Evolutionary conservation across 2,797 vertebrate genomes (phyloP), one percentile per base, ranked within the genome.

Genomic region (Acipenser transmontanus): DNA sequence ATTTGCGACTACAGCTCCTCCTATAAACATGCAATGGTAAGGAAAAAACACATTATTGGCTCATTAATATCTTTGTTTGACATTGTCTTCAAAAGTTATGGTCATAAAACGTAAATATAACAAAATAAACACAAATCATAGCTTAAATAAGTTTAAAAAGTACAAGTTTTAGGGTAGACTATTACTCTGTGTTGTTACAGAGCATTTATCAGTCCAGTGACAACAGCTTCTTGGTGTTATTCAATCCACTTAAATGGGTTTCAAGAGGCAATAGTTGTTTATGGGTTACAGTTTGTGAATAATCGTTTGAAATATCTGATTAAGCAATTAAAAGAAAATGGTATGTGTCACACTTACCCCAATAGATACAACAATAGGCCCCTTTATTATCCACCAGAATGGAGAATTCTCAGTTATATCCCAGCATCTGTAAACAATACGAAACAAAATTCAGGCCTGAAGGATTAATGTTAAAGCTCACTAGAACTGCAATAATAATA

Each of bases 381-480:
- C 96, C 78, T 97, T 96, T 82, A 98, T 95, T 70, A 98, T 88
- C 95, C 95, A 98, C 96, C 96, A 97, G 62, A 92, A 96, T 64
- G 90, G 91, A 11, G 95, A 96, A 52, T 76, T 84, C 72, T 95
- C 87, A 17, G 91, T 93, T 68, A 92, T 80, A 79, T 98, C 96
- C 95, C 95, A 98, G 70, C 96, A 98, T 76, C 96, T 98, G 70
- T 6, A 13, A 20, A 50, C 10, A 73, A 7, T 63, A 63, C 50
- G 51, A 3, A 54, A 47, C 8, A 2, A n/a, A 10, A 9, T 12
- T 34, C 34, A 34, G 34, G 34, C 4, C 34, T 34, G 34, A 34
- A 34, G 34, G 34, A 34, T 34, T 34, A 34, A 34, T 34, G 34
- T 34, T 34, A 4, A 34, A 34, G 34, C 34, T 34, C 34, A 34